Percentiles rank a stretch among this genome's conserved stretches.
phyloP scores from a whole-genome alignment of 2,797 vertebrate genomes.

The Bovichtus diacanthus region DNA sequence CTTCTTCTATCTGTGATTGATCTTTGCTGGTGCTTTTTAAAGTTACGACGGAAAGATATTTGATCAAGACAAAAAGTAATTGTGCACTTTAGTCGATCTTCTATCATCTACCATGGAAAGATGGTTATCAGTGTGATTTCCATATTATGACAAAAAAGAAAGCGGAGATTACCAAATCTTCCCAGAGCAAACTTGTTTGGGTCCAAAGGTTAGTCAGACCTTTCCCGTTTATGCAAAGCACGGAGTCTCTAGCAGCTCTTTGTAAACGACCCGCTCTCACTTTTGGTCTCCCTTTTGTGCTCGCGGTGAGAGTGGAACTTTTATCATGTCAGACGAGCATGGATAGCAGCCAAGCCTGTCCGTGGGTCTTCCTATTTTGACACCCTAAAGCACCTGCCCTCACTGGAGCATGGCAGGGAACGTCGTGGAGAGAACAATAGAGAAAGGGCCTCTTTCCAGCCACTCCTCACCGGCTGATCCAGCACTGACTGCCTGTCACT shows the following conservation, averaged over 20 bases:
- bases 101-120: constrained; percentile 43
- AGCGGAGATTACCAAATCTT: constrained; percentile 75
- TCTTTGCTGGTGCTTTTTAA: constrained; percentile 3
- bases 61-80: constrained; percentile 11
- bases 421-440: constrained; percentile 77
- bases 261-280: constrained; percentile 69
- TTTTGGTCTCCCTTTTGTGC: constrained; percentile 66
- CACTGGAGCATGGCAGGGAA: constrained; percentile 78
- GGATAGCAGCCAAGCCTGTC: constrained; percentile 83
- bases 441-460: constrained; percentile 76
- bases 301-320: constrained; percentile 70
- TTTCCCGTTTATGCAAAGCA: constrained; percentile 72
- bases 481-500: constrained; percentile 74
- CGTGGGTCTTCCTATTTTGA: constrained; percentile 85
- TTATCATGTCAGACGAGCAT: constrained; percentile 85
- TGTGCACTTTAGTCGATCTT: constrained; percentile 1
- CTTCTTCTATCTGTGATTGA: background rate
- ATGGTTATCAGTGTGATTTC: constrained; percentile 54
- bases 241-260: constrained; percentile 50
- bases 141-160: constrained; percentile 57
- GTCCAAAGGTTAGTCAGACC: constrained; percentile 71
- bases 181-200: constrained; percentile 65
- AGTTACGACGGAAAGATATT: background rate
- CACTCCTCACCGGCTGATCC: constrained; percentile 65
- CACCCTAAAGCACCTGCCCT: constrained; percentile 84